phyloP scores from a whole-genome alignment of 2,797 vertebrate species.

The Melanotaenia maccullochi region DNA sequence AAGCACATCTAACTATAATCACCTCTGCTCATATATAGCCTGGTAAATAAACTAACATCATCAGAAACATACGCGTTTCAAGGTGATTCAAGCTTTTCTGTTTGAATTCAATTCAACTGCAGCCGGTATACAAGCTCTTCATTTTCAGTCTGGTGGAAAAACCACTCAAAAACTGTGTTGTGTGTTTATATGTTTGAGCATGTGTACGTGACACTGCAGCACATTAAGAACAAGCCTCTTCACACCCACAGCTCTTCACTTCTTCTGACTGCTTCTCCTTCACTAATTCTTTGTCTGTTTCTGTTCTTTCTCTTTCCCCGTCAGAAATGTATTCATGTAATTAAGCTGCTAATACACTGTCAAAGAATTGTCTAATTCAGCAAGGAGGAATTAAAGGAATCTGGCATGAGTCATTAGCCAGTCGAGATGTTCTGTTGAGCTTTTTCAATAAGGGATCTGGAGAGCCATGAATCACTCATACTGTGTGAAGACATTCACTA shows the following conservation, averaged over 20 bases:
- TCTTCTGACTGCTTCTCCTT: constrained; percentile 57
- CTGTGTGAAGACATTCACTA: constrained; percentile 67
- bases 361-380: constrained; percentile 88
- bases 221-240: constrained; percentile 48
- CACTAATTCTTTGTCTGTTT: constrained; percentile 65
- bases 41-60: constrained; percentile 42
- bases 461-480: constrained; percentile 81
- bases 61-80: constrained; percentile 43
- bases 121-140: constrained; percentile 47
- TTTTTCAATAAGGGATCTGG: constrained; percentile 81
- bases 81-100: constrained; percentile 37
- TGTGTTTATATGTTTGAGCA: constrained; percentile 21
- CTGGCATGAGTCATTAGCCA: constrained; percentile 88
- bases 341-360: constrained; percentile 88
- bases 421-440: constrained; percentile 83
- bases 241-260: constrained; percentile 66
- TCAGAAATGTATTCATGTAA: constrained; percentile 86
- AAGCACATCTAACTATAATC: constrained; percentile 36
- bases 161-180: constrained; percentile 25
- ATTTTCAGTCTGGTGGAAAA: constrained; percentile 42
- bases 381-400: constrained; percentile 88
- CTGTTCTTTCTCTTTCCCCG: constrained; percentile 62
- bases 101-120: constrained; percentile 39
- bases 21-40: constrained; percentile 18
- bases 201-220: constrained; percentile 41